These are phyloP conservation scores for Apomyelois bistriatella DNA, from an alignment of 2,888 invertebrate species.

Conservation along the genomic window DNA sequence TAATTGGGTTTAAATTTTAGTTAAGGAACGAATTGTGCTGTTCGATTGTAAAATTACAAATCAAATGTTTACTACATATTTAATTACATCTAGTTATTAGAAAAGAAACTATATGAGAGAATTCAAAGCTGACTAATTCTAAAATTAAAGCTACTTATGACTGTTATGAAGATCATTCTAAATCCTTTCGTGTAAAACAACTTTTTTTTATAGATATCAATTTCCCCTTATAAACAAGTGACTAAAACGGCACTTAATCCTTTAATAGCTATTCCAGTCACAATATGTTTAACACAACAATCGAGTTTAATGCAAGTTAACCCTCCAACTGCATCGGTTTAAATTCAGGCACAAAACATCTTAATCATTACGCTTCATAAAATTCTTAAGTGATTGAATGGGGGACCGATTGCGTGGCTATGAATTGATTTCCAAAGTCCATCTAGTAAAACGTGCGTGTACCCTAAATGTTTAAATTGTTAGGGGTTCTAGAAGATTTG, in stretches of 20 bases:
- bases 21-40: background rate
- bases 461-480: slow-evolving; percentile 36
- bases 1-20: slow-evolving; percentile 17
- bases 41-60: background rate
- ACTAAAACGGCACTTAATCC: slow-evolving; percentile 48
- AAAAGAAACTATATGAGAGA: too few species aligned
- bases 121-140: too few species aligned
- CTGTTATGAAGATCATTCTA: too few species aligned
- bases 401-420: slow-evolving; percentile 65
- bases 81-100: background rate
- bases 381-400: slow-evolving; percentile 77
- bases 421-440: slow-evolving; percentile 71
- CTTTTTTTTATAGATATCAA: slow-evolving; percentile 21
- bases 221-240: slow-evolving; percentile 25
- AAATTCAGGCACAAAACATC: slow-evolving; percentile 67
- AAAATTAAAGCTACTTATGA: background rate
- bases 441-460: slow-evolving; percentile 60
- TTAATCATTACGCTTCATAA: slow-evolving; percentile 78
- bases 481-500: slow-evolving; percentile 25
- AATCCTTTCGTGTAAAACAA: background rate
- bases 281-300: slow-evolving; percentile 66
- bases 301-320: slow-evolving; percentile 35
- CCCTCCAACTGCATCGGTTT: slow-evolving; percentile 41
- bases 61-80: background rate
- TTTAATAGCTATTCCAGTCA: slow-evolving; percentile 70